Evolutionary conservation across 2,888 invertebrate species (phyloP).

Genomic region (Gymnocheta viridis): DNA sequence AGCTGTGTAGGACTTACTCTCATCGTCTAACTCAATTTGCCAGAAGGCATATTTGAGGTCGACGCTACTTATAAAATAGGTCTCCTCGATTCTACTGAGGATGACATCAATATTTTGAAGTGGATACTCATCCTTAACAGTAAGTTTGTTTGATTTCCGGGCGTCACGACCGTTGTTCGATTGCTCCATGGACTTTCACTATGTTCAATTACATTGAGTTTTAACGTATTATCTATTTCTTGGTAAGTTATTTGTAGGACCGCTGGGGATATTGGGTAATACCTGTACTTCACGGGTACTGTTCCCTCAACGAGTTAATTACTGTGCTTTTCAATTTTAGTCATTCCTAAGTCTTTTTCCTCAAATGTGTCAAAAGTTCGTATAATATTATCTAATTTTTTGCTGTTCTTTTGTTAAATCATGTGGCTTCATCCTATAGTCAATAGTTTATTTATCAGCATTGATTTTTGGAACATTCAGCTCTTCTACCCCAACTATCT

Average conservation of each 20-base stretch:
- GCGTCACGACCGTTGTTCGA: not conserved
- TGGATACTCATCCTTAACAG: not conserved
- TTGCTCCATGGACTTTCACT: not conserved
- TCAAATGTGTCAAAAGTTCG: not conserved
- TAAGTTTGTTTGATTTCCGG: not conserved
- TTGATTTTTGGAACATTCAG: too few relatives aligned
- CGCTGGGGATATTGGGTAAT: not conserved
- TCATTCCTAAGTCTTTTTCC: not conserved
- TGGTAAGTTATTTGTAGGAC: not conserved
- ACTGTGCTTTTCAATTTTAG: not conserved
- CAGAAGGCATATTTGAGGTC: constrained; percentile 53
- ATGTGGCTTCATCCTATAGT: too few relatives aligned
- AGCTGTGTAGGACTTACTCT: constrained; percentile 41
- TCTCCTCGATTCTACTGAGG: not conserved
- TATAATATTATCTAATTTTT: not conserved
- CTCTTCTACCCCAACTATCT: not conserved
- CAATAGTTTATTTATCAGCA: too few relatives aligned
- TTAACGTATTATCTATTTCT: constrained; percentile 1
- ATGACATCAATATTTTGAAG: not conserved
- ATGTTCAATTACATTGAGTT: not conserved
- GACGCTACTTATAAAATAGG: constrained; percentile 28
- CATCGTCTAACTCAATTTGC: constrained; percentile 34
- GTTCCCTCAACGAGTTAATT: not conserved
- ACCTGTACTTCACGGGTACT: not conserved
- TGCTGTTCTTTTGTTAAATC: not conserved